Conservation (phyloP, 2,113 vertebrate species). For the Strigops habroptila region DNA sequence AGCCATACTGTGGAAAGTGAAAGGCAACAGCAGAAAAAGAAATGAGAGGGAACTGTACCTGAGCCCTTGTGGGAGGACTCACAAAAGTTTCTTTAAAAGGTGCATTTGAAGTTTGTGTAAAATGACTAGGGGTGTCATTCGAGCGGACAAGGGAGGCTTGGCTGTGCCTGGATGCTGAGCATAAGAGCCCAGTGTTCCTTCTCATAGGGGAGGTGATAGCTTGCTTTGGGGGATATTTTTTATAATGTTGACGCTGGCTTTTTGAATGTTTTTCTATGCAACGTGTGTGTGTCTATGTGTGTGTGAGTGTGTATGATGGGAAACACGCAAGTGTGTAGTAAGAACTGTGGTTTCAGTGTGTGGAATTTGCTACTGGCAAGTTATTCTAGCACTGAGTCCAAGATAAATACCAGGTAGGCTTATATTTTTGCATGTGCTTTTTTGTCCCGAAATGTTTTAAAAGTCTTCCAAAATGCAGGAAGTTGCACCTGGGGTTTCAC, state of each 20-base stretch:
- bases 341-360: conserved; percentile 57
- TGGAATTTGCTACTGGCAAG: conserved; percentile 72
- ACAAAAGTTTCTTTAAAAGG: conserved; percentile 1
- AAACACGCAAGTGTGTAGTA: conserved; percentile 27
- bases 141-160: conserved; percentile 15
- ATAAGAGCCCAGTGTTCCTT: conserved; percentile 60
- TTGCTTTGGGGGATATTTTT: conserved; percentile 64
- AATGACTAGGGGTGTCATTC: neutral
- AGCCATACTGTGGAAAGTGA: neutral
- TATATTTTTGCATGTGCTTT: conserved; percentile 47
- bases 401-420: conserved; percentile 61
- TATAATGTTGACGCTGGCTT: conserved; percentile 69
- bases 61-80: neutral
- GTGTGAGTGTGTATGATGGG: conserved; percentile 52
- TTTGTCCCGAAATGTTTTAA: conserved; percentile 57
- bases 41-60: neutral
- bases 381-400: conserved; percentile 57
- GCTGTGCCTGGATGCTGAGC: neutral
- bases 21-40: neutral
- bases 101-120: neutral
- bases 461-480: conserved; percentile 43
- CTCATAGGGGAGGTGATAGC: conserved; percentile 50
- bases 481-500: conserved; percentile 57
- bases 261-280: conserved; percentile 62
- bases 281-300: conserved; percentile 20